Base-by-base conservation (phyloP, 2,797 vertebrate species). In the Mastacembelus armatus region DNA sequence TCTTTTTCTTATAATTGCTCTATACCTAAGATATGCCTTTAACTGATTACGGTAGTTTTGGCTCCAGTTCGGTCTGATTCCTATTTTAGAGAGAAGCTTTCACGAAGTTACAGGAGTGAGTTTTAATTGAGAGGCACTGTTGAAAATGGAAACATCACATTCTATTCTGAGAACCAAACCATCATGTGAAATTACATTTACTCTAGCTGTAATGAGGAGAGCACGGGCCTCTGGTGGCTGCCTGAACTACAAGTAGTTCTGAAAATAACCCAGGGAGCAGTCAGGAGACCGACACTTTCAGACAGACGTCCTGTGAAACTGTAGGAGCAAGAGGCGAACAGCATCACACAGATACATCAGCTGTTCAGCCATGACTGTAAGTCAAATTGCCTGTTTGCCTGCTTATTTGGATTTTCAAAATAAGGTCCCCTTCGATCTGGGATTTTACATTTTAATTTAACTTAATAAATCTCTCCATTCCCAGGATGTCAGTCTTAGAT, bases 41-140 rank as follows among this genome's bases (percentile, higher is more conserved):
- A 4, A 55, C 19, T 29, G 24, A 55, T 19, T 47, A 15, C 16
- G 18, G n/a, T 7, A 11, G 48, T 50, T 63, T 10, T 22, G 10
- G 12, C 15, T 35, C 26, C 35, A 3, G 19, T 11, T 49, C 51
- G 29, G 27, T 38, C 47, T n/a, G 24, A 38, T 21, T 14, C 27
- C 5, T 43, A 4, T 30, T 44, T 32, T 1, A 19, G 16, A 32
- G 55, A 9, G 61, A 66, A 76, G 49, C 66, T 69, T 78, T 40
- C 47, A 19, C 8, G 9, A 29, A 51, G 27, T 65, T 38, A 11
- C 29, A 22, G 27, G 26, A 35, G 60, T 16, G 14, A 54, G 14
- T 58, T 73, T 67, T 67, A 70, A 75, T 60, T 58, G 24, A 74
- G 60, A 54, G 19, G 27, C 56, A 16, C 71, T 71, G 49, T 50